phyloP scores from a whole-genome alignment of 2,113 vertebrate genomes.

The Origma solitaria region DNA sequence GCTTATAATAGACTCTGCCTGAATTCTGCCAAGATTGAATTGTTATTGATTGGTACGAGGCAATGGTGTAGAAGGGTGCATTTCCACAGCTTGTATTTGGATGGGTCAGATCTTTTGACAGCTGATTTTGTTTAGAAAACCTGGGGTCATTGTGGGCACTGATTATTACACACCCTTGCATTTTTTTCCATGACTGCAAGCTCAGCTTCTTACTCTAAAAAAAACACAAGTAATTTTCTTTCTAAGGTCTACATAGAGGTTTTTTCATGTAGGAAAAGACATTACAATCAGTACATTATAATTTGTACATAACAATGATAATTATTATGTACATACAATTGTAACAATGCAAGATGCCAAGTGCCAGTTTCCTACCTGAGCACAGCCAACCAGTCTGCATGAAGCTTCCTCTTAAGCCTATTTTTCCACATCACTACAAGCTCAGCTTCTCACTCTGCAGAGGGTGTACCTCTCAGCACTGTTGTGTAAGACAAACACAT shows the following conservation, averaged over 20 bases:
- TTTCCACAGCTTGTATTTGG: slow-evolving; percentile 34
- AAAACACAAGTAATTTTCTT: not conserved
- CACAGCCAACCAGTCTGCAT: not conserved
- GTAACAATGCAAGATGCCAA: not conserved
- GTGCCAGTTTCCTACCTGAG: not conserved
- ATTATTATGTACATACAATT: not conserved
- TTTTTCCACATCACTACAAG: not conserved
- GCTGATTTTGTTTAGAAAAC: slow-evolving; percentile 55
- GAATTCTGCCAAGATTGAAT: slow-evolving; percentile 50
- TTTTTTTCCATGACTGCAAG: slow-evolving; percentile 29
- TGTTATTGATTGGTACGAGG: slow-evolving; percentile 41
- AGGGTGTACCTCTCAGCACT: not conserved
- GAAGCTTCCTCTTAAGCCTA: not conserved
- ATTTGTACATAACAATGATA: not conserved
- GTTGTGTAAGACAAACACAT: not conserved
- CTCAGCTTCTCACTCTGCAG: not conserved
- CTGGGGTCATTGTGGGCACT: not conserved
- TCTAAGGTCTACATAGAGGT: not conserved
- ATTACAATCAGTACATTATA: not conserved
- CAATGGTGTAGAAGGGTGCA: slow-evolving; percentile 43
- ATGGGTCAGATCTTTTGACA: slow-evolving; percentile 42
- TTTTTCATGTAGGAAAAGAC: not conserved
- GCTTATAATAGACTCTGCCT: slow-evolving; percentile 17
- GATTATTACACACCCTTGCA: slow-evolving; percentile 38
- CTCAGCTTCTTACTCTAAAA: slow-evolving; percentile 2